phyloP scores from a whole-genome alignment of 2,888 invertebrate genomes.

The Silvanus unidentatus region DNA sequence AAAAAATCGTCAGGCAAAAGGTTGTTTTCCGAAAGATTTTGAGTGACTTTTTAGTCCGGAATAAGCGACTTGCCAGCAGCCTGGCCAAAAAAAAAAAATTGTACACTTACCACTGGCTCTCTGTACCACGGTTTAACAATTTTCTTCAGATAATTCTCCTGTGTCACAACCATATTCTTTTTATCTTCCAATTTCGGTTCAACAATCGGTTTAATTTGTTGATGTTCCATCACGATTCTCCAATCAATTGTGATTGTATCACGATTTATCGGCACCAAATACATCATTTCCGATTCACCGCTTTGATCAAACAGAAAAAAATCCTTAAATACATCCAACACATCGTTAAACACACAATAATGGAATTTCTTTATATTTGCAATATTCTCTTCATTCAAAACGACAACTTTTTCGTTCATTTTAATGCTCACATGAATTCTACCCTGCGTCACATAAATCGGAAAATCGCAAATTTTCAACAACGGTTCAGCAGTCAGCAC shows the following conservation, averaged over 20 bases:
- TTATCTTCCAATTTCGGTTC: slow-evolving; percentile 50
- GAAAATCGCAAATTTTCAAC: slow-evolving; percentile 61
- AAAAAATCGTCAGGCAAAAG: too few relatives aligned
- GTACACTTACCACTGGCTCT: slow-evolving; percentile 4
- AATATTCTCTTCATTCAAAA: slow-evolving; percentile 49
- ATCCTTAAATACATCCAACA: slow-evolving; percentile 58
- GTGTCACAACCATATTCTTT: slow-evolving; percentile 48
- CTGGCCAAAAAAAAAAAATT: neutral
- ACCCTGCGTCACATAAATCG: slow-evolving; percentile 67
- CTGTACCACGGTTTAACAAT: slow-evolving; percentile 87
- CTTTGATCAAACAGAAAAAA: slow-evolving; percentile 54
- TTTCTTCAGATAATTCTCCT: slow-evolving; percentile 60
- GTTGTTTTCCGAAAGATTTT: too few relatives aligned
- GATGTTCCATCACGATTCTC: slow-evolving; percentile 50
- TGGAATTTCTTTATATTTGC: slow-evolving; percentile 59
- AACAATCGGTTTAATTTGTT: slow-evolving; percentile 41
- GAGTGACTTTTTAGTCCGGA: too few relatives aligned
- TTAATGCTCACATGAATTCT: slow-evolving; percentile 51
- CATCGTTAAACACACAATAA: slow-evolving; percentile 64
- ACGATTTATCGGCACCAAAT: slow-evolving; percentile 48
- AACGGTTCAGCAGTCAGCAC: slow-evolving; percentile 57
- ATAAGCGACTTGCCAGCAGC: too few relatives aligned
- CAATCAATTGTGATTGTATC: slow-evolving; percentile 55
- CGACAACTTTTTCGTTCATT: slow-evolving; percentile 48
- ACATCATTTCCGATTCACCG: slow-evolving; percentile 44